phyloP scores from a whole-genome alignment of 2,113 vertebrate genomes.

The Lepidiolamprologus cunningtoni region DNA sequence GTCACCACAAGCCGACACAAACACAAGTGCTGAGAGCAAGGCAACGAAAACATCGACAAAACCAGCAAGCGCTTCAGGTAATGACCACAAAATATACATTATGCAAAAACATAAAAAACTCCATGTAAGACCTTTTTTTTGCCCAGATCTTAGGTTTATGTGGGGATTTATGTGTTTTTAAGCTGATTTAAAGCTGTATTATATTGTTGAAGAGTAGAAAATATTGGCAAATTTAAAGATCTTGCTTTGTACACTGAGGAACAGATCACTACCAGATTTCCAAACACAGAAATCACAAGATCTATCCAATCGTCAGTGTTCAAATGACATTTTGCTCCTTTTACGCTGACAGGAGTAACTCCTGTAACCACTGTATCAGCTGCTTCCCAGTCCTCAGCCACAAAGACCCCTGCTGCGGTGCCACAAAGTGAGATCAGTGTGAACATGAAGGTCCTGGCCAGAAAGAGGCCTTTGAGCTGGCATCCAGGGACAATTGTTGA shows the following conservation, averaged over 20 bases:
- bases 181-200: not conserved
- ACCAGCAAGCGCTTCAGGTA: not conserved
- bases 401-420: not conserved
- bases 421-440: conserved; percentile 63
- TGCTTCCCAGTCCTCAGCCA: not conserved
- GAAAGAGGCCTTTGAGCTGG: conserved; percentile 77
- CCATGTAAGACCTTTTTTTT: not conserved
- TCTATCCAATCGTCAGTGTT: not conserved
- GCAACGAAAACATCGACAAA: not conserved
- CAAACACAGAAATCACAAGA: not conserved
- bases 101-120: not conserved
- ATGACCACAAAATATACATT: not conserved
- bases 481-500: conserved; percentile 77
- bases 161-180: not conserved
- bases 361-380: not conserved
- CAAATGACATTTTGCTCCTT: not conserved
- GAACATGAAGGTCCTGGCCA: conserved; percentile 80
- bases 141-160: not conserved
- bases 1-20: not conserved
- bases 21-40: not conserved
- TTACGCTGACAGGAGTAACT: not conserved
- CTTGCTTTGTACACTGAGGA: not conserved
- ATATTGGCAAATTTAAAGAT: not conserved
- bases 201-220: not conserved
- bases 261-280: not conserved